Base-by-base conservation (phyloP, 2,797 vertebrate species). In the Sebastes oblongus region DNA sequence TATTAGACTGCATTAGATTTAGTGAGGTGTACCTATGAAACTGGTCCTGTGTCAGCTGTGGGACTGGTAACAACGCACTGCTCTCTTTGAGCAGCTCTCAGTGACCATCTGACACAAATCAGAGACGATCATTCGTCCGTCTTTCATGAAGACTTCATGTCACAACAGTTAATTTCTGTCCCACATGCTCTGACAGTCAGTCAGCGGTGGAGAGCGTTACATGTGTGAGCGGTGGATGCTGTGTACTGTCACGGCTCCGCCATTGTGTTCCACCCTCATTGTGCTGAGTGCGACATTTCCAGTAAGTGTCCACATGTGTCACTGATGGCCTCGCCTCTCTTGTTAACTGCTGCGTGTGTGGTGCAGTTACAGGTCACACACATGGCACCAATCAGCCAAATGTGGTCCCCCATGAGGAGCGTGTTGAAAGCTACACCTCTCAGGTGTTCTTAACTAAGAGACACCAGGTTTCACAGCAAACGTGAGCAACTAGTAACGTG, bases 321-420 rank as follows among this genome's bases (percentile, higher is more conserved):
- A 55, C 72, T 78, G 80, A 88, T 77, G 75, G 77, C 80, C 73
- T 29, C 2, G 61, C 60, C 64, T 86, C 75, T 75, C 60, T 77
- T 80, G 85, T 85, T 39, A 73, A 68, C 81, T 24, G 61, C 75
- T 64, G 72, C 56, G 61, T 62, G 60, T 66, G 14, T 30, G 55
- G 89, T 90, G 91, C 89, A 88, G 68, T 89, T 86, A 88, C 89
- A 88, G 91, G 88, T 93, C 89, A 86, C 62, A 18, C 82, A 20
- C 84, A 58, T 6, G 1, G 67, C 66, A 64, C 78, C 87, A 91
- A 84, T 91, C 83, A 90, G 83, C 77, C 85, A 90, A 90, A 92
- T 86, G 81, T 13, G 39, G 72, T 22, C 72, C 69, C 78, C 75
- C 36, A 11, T 82, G 61, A 71, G 73, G 68, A 4, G 20, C 1